Evolutionary conservation across 2,797 vertebrate genomes (phyloP), one percentile per base, ranked within the genome.

Genomic region (Callimico goeldii): DNA sequence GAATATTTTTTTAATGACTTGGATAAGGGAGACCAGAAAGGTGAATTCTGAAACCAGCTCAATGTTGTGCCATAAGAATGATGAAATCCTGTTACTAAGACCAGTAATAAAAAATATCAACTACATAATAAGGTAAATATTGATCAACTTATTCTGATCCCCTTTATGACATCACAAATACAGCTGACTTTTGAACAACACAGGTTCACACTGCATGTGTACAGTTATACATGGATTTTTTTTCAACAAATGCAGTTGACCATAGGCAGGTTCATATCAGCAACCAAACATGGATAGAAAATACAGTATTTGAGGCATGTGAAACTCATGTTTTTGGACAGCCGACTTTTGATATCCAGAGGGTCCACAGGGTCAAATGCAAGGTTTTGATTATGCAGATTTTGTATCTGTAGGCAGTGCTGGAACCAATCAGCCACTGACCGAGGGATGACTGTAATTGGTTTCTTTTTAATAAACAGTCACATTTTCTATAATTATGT

Each of bases 91-190:
- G 30, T 46, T 82, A 67, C 43, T 96, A 48, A 88, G 72, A 77
- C 2, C 4, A 91, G 39, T 94, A 48, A 82, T 97, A 17, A 97
- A 57, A 95, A 94, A 85, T 95, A 64, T 88, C 90, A 96, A 57
- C 43, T 67, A 30, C 5, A n/a, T 43, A 73, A 80, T 55, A 79
- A 92, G 43, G 24, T 76, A 88, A 72, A 39, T 58, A 11, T 58
- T 77, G 46, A 50, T 83, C 33, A 86, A 70, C 67, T 58, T 93
- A 55, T 92, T 92, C 19, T 48, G 14, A 50, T 93, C 50, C 64
- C 20, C 6, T 96, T 84, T 90, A 73, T 93, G 13, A 28, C 13
- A 88, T 81, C 33, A 80, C 79, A 73, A 86, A 30, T 87, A 48
- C 28, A 77, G 28, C 33, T 48, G 43, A 33, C 75, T 28, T 33